Conservation (phyloP, 23 tunicate genomes). For the Halocynthia roretzi region DNA sequence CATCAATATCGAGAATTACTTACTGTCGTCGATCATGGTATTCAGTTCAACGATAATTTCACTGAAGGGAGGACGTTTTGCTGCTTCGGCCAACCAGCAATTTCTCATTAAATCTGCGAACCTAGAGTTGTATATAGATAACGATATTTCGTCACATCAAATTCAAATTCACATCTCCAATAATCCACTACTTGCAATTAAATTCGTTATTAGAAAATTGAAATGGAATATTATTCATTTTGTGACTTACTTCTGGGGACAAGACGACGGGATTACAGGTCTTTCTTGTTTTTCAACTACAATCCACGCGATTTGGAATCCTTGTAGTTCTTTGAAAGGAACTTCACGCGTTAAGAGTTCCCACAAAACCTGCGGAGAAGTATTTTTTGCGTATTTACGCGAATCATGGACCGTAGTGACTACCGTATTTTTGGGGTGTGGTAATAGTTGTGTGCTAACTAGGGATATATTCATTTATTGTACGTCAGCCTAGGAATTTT, state of each 20-base stretch:
- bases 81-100: constrained; percentile 56
- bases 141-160: not conserved
- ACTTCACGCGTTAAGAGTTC: constrained; percentile 86
- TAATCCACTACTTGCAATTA: not conserved
- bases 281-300: constrained; percentile 81
- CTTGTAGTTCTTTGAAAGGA: constrained; percentile 94
- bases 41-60: constrained; percentile 49
- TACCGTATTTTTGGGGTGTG: too few species aligned
- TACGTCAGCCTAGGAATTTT: too few species aligned
- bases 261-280: constrained; percentile 59
- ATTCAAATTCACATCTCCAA: not conserved
- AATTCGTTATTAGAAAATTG: not conserved
- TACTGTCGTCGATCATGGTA: constrained; percentile 51
- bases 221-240: not conserved
- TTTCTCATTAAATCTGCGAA: constrained; percentile 43
- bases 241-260: constrained; percentile 60
- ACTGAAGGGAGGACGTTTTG: constrained; percentile 52
- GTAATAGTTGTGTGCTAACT: too few species aligned
- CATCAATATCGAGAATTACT: not conserved
- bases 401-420: too few species aligned
- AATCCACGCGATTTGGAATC: constrained; percentile 95
- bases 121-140: not conserved
- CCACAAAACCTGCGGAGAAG: constrained; percentile 74
- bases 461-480: too few species aligned
- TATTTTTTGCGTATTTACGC: too few species aligned